Percentiles rank a stretch among this genome's conserved stretches.
Conservation (phyloP, 2,888 invertebrate species). For the Tinea semifulvella region DNA sequence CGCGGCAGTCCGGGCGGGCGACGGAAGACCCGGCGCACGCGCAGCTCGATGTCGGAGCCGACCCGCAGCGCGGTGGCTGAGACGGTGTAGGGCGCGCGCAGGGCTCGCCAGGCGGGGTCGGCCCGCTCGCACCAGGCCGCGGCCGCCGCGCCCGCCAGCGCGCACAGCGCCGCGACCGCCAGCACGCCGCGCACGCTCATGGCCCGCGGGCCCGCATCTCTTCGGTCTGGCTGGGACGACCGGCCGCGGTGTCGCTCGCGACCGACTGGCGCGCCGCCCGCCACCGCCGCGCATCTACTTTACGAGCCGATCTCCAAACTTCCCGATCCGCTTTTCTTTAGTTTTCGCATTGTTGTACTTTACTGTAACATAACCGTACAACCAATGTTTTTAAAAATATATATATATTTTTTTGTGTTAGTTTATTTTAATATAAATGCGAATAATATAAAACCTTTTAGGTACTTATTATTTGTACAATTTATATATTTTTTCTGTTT, state of each 20-base stretch:
- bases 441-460: too few relatives aligned
- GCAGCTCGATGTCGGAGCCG: constrained; percentile 47
- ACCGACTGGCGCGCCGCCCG: constrained; percentile 22
- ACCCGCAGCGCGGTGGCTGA: constrained; percentile 49
- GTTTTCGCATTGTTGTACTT: too few relatives aligned
- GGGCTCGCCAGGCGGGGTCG: constrained; percentile 62
- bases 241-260: constrained; percentile 7
- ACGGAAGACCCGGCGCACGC: constrained; percentile 48
- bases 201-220: constrained; percentile 8
- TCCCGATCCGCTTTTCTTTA: constrained; percentile 6
- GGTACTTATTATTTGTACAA: too few relatives aligned
- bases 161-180: constrained; percentile 2
- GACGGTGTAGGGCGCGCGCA: constrained; percentile 60
- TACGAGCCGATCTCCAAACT: constrained; percentile 4
- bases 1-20: constrained; percentile 34
- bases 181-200: constrained; percentile 7
- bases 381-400: too few relatives aligned
- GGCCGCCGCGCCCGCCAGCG: constrained; percentile 29
- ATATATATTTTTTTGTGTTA: too few relatives aligned
- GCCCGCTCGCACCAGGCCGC: constrained; percentile 61
- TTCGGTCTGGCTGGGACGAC: constrained; percentile 5
- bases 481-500: too few relatives aligned
- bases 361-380: too few relatives aligned
- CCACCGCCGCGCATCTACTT: constrained; percentile 16
- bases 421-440: too few relatives aligned